phyloP scores from a whole-genome alignment of 2,888 invertebrate species.

The Geotrupes spiniger region DNA sequence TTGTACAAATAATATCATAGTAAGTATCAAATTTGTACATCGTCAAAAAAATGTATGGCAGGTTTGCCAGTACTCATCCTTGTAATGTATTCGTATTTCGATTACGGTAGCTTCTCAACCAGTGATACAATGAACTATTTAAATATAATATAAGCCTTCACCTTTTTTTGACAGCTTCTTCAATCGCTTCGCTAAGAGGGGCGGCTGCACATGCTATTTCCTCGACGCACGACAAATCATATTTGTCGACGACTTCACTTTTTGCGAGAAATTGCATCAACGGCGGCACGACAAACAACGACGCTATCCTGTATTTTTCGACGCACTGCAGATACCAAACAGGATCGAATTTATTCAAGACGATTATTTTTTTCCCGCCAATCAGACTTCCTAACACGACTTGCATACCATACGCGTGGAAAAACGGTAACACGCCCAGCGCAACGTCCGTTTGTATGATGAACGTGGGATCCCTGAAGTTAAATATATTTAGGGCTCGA shows the following conservation, averaged over 20 bases:
- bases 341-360: constrained; percentile 31
- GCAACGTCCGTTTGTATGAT: constrained; percentile 26
- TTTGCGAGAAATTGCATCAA: constrained; percentile 78
- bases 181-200: constrained; percentile 68
- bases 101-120: too few species aligned
- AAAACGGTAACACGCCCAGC: constrained; percentile 36
- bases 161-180: constrained; percentile 58
- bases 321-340: constrained; percentile 66
- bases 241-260: constrained; percentile 70
- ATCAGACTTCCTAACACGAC: constrained; percentile 28
- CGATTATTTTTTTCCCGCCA: constrained; percentile 27
- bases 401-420: constrained; percentile 35
- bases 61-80: too few species aligned
- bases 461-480: constrained; percentile 21
- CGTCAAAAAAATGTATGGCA: too few species aligned
- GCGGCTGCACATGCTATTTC: constrained; percentile 75
- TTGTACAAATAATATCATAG: background rate
- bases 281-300: constrained; percentile 74
- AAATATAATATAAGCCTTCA: too few species aligned
- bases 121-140: too few species aligned
- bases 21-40: too few species aligned
- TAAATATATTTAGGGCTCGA: constrained; percentile 17
- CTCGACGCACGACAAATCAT: constrained; percentile 67
- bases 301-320: constrained; percentile 64
- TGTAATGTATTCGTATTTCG: too few species aligned